Evolutionary conservation across 2,888 invertebrate genomes (phyloP).

Genomic region (Heliconius sara): DNA sequence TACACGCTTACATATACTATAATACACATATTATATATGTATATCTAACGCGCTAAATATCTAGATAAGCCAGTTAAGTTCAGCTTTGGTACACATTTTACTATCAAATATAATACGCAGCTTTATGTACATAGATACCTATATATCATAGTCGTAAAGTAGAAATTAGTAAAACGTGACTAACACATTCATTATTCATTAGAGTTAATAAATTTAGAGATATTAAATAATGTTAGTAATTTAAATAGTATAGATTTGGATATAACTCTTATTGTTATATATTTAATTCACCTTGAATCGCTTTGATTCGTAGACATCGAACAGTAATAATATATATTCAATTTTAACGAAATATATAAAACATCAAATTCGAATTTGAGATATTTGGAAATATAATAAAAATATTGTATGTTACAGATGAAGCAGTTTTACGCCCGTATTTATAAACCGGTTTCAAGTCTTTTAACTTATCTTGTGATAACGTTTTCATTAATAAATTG

Average conservation of each 20-base stretch:
- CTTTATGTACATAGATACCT: constrained; percentile 26
- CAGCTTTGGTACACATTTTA: constrained; percentile 24
- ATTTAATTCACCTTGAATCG: constrained; percentile 17
- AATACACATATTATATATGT: background rate
- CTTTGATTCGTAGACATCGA: constrained; percentile 9
- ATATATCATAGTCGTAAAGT: constrained; percentile 44
- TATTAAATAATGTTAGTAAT: constrained; percentile 37
- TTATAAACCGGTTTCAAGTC: too few relatives aligned
- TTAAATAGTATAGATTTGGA: constrained; percentile 34
- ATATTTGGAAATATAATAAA: background rate
- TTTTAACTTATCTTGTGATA: too few relatives aligned
- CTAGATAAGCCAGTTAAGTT: background rate
- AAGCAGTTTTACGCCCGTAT: background rate
- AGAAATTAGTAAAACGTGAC: constrained; percentile 47
- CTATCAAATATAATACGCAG: constrained; percentile 46
- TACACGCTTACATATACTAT: too few relatives aligned
- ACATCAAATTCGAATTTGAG: background rate
- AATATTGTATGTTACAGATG: background rate
- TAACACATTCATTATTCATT: constrained; percentile 47
- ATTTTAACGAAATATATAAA: background rate
- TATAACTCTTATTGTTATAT: constrained; percentile 33
- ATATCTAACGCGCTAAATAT: constrained; percentile 1
- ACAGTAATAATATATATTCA: background rate
- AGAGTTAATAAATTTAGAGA: constrained; percentile 45
- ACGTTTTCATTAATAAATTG: too few relatives aligned